phyloP scores from a whole-genome alignment of 2,888 invertebrate genomes.

The Drosophila gaucha region DNA sequence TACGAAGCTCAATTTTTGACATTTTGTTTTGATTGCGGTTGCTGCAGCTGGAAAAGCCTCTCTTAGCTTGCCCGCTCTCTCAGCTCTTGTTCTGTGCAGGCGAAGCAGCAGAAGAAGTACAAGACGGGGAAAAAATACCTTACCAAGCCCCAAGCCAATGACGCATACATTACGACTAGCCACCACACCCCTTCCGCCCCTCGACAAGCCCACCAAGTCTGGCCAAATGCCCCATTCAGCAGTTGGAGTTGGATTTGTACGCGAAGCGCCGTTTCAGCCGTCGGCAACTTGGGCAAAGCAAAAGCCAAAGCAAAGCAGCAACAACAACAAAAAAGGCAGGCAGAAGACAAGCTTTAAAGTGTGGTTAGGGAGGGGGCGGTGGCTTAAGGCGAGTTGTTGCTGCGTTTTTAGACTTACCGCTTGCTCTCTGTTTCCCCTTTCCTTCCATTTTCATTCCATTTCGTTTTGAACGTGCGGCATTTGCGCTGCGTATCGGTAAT shows the following conservation, averaged over 20 bases:
- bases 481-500: slow-evolving; percentile 74
- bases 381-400: slow-evolving; percentile 30
- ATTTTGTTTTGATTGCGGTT: slow-evolving; percentile 70
- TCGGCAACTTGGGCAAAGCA: slow-evolving; percentile 60
- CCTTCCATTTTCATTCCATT: slow-evolving; percentile 47
- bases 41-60: slow-evolving; percentile 52
- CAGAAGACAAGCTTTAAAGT: slow-evolving; percentile 40
- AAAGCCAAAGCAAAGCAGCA: slow-evolving; percentile 31
- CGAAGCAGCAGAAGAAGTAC: slow-evolving; percentile 31
- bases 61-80: slow-evolving; percentile 24
- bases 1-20: slow-evolving; percentile 41
- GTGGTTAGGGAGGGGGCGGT: neutral
- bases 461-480: slow-evolving; percentile 69
- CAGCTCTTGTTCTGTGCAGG: slow-evolving; percentile 20
- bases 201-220: slow-evolving; percentile 31
- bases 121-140: slow-evolving; percentile 20
- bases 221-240: slow-evolving; percentile 65
- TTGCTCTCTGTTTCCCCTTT: slow-evolving; percentile 12
- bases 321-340: slow-evolving; percentile 16
- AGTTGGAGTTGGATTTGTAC: slow-evolving; percentile 61
- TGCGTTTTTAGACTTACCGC: slow-evolving; percentile 29
- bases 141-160: slow-evolving; percentile 66
- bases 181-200: slow-evolving; percentile 1
- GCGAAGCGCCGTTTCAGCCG: slow-evolving; percentile 75
- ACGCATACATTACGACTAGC: slow-evolving; percentile 60